Conservation (phyloP, 2,113 vertebrate species). For the Electrona antarctica region DNA sequence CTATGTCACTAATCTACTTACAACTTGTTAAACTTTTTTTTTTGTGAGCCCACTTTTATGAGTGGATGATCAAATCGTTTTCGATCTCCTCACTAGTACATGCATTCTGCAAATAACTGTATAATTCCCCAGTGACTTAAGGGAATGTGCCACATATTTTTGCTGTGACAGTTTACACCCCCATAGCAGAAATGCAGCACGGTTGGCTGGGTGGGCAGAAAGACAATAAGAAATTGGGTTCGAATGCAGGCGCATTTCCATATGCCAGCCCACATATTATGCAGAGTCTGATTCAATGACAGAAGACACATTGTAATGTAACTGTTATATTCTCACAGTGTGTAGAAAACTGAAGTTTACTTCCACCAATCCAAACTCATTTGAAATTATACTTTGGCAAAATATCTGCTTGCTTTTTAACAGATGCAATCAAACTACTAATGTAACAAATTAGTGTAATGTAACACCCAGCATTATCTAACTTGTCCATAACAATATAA, state of each 20-base stretch:
- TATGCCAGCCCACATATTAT: conserved; percentile 62
- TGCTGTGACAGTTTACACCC: conserved; percentile 19
- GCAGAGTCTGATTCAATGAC: conserved; percentile 30
- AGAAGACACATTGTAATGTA: conserved; percentile 69
- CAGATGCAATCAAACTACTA: neutral
- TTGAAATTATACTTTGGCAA: neutral
- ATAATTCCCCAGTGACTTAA: conserved; percentile 13
- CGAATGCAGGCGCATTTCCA: conserved; percentile 68
- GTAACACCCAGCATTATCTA: conserved; percentile 9
- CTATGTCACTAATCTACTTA: too few relatives aligned
- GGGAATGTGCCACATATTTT: conserved; percentile 30
- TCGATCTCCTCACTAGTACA: neutral
- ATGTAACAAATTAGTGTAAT: neutral
- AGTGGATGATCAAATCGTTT: neutral
- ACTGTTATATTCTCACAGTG: conserved; percentile 20
- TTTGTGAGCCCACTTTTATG: neutral
- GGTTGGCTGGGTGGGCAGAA: conserved; percentile 53
- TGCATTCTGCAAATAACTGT: conserved; percentile 15
- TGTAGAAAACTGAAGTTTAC: neutral
- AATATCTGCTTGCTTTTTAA: neutral
- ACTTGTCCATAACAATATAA: conserved; percentile 15
- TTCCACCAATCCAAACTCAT: neutral
- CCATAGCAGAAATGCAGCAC: conserved; percentile 29
- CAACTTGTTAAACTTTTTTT: neutral
- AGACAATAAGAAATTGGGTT: conserved; percentile 54